A percentile compares a stretch with the other conserved stretches of the same genome.
phyloP scores from a whole-genome alignment of 2,113 vertebrate species.

The Petrocephalus zakoni region DNA sequence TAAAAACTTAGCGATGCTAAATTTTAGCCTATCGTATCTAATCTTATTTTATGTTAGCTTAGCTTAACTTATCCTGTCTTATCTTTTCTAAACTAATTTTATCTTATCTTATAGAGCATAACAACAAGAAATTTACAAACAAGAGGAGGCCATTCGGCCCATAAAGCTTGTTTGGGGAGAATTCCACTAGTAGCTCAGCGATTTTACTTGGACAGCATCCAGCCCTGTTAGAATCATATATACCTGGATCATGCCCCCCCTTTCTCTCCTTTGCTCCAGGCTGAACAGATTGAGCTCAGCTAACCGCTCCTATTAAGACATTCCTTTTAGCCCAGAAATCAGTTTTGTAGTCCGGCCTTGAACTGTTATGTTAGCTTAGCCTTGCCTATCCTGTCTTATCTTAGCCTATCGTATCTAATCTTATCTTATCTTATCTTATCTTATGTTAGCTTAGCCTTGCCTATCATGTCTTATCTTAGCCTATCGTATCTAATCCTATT shows the following conservation, averaged over 20 bases:
- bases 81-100: not conserved
- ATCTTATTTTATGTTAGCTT: not conserved
- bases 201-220: too few species aligned
- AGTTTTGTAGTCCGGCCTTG: too few species aligned
- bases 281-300: too few species aligned
- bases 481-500: not conserved
- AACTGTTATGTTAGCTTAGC: not conserved
- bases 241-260: too few species aligned
- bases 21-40: not conserved
- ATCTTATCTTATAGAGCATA: too few species aligned
- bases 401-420: not conserved
- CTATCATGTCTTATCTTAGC: not conserved
- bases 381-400: not conserved
- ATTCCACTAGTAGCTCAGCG: too few species aligned
- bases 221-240: too few species aligned
- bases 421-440: not conserved
- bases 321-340: not conserved
- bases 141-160: too few species aligned
- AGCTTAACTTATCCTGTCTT: not conserved
- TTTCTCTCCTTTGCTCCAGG: too few species aligned
- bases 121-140: too few species aligned
- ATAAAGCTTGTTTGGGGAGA: too few species aligned
- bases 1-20: not conserved
- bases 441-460: not conserved
- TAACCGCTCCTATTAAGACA: not conserved